Conservation (phyloP, 2,113 vertebrate species). For the Zeus faber region DNA sequence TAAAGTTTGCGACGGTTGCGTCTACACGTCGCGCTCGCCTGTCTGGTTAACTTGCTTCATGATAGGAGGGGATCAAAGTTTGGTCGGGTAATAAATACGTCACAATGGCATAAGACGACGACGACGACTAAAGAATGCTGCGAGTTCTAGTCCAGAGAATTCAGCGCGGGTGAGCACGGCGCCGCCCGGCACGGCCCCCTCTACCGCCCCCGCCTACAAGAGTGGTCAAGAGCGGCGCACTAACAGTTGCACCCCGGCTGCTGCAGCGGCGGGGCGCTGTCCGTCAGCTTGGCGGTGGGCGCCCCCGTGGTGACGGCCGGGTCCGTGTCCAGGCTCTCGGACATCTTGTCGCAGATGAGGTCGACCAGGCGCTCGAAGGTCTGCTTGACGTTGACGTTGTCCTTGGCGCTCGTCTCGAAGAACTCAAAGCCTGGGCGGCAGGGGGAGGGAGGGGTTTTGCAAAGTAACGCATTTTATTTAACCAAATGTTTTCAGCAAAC, state of each 20-base stretch:
- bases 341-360: constrained; percentile 98
- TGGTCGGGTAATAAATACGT: constrained; percentile 45
- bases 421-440: constrained; percentile 89
- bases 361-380: constrained; percentile 94
- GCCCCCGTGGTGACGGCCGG: constrained; percentile 82
- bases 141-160: constrained; percentile 52
- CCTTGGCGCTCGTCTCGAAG: constrained; percentile 97
- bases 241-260: constrained; percentile 92
- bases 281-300: constrained; percentile 87
- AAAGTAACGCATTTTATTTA: no score
- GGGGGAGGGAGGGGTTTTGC: background rate
- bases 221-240: constrained; percentile 38
- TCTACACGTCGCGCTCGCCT: constrained; percentile 28
- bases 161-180: no score
- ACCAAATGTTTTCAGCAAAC: no score
- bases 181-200: constrained; percentile 30
- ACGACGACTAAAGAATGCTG: constrained; percentile 46
- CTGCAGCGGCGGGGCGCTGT: constrained; percentile 84
- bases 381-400: constrained; percentile 97
- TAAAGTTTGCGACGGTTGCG: constrained; percentile 37
- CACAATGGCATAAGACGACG: constrained; percentile 45
- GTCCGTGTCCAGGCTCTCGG: constrained; percentile 89
- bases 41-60: constrained; percentile 39
- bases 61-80: constrained; percentile 49
- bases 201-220: background rate